Evolutionary conservation across 2,113 vertebrate genomes (phyloP).

Genomic region (Machaerirhynchus nigripectus): DNA sequence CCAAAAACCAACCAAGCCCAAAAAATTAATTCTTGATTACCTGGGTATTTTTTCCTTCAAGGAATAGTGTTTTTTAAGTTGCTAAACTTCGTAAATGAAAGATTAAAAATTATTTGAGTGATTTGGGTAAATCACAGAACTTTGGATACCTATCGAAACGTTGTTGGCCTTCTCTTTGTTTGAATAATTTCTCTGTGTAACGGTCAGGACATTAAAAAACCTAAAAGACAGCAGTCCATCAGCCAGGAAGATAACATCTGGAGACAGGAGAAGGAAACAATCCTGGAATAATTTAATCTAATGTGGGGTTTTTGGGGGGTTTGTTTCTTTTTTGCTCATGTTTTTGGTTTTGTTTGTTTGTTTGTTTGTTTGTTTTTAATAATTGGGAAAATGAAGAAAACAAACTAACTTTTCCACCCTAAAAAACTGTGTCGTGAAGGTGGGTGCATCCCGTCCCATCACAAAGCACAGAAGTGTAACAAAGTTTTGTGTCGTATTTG

Average conservation of each 20-base stretch:
- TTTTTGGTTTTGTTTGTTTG: background rate
- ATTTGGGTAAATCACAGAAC: background rate
- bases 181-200: background rate
- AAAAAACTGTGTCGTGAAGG: background rate
- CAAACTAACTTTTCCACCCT: fast-evolving
- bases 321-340: no score
- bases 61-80: background rate
- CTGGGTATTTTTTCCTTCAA: background rate
- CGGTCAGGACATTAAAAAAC: background rate
- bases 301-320: fast-evolving
- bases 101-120: background rate
- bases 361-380: background rate
- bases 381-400: background rate
- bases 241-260: background rate
- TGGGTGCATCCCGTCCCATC: background rate
- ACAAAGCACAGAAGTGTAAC: background rate
- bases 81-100: background rate
- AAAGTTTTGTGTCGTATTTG: background rate
- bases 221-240: background rate
- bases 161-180: background rate
- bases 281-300: background rate
- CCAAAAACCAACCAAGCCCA: background rate
- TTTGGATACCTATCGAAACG: background rate
- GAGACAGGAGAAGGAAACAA: background rate
- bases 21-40: fast-evolving